A percentile compares a stretch with the other conserved stretches of the same genome.
phyloP scores from a whole-genome alignment of 2,797 vertebrate species.

The Zenarchopterus dispar region DNA sequence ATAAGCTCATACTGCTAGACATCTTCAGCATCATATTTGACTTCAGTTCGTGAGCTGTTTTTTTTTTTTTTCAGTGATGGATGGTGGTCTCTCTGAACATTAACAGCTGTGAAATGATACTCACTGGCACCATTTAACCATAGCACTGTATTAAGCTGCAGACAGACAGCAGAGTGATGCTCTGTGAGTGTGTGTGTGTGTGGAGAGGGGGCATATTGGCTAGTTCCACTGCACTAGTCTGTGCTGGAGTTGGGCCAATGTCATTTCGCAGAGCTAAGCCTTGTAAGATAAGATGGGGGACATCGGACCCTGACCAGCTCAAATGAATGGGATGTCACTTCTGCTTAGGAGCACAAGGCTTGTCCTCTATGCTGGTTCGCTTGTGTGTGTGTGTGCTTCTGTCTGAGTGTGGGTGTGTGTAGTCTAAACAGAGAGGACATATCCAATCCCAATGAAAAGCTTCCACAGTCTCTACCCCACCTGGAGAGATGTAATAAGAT shows the following conservation, averaged over 20 bases:
- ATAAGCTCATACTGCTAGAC: constrained; percentile 37
- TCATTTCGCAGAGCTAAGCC: constrained; percentile 76
- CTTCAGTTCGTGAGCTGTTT: constrained; percentile 44
- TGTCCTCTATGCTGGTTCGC: constrained; percentile 49
- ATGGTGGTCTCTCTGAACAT: constrained; percentile 52
- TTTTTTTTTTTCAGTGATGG: constrained; percentile 17
- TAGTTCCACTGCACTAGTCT: constrained; percentile 56
- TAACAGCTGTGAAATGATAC: constrained; percentile 67
- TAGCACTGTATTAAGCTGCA: constrained; percentile 45
- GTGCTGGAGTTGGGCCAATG: constrained; percentile 73
- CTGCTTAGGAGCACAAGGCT: constrained; percentile 70
- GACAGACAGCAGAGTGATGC: constrained; percentile 31
- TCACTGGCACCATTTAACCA: constrained; percentile 55
- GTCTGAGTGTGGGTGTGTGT: constrained; percentile 38
- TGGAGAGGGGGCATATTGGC: neutral
- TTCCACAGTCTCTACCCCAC: constrained; percentile 48
- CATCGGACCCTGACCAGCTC: constrained; percentile 78
- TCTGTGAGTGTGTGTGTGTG: constrained; percentile 10
- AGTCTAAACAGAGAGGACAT: constrained; percentile 76
- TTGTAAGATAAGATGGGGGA: constrained; percentile 79
- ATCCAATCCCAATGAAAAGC: constrained; percentile 68
- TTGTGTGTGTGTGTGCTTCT: constrained; percentile 30
- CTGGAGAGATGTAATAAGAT: constrained; percentile 68
- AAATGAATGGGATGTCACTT: constrained; percentile 84
- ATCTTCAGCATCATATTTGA: constrained; percentile 38